These are phyloP conservation scores for Felis catus DNA, from an alignment of 2,113 vertebrate species.

Conservation along the genomic window DNA sequence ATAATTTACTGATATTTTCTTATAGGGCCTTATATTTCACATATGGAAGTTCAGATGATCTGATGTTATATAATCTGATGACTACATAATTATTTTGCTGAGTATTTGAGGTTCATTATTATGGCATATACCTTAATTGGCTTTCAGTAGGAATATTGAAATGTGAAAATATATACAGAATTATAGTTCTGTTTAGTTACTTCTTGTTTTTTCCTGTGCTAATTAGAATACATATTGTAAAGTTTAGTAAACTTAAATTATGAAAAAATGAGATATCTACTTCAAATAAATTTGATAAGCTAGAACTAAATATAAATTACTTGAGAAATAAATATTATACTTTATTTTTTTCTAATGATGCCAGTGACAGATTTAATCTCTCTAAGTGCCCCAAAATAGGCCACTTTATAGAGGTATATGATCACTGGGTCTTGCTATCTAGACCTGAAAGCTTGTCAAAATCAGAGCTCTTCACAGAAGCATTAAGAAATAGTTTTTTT, in stretches of 20 bases:
- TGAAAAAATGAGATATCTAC: neutral
- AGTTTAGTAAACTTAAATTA: constrained; percentile 48
- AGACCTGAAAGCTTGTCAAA: constrained; percentile 49
- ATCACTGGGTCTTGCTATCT: constrained; percentile 34
- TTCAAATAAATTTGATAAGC: neutral
- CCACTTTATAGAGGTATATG: neutral
- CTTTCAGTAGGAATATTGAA: neutral
- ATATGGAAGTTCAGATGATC: neutral
- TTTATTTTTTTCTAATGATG: neutral
- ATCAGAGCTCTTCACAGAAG: constrained; percentile 58
- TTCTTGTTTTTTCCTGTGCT: neutral
- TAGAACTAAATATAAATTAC: neutral
- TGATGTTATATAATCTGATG: neutral
- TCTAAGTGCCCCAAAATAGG: neutral
- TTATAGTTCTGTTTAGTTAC: neutral
- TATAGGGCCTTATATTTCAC: neutral
- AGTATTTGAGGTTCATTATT: neutral
- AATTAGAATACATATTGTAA: constrained; percentile 34
- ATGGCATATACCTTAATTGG: neutral
- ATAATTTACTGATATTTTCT: neutral
- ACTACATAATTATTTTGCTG: neutral
- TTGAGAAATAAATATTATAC: neutral
- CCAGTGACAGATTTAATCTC: neutral
- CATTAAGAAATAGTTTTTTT: constrained; percentile 64
- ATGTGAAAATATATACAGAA: neutral